Evolutionary conservation across 2,113 vertebrate species (phyloP).

Genomic region (Nasalis larvatus): DNA sequence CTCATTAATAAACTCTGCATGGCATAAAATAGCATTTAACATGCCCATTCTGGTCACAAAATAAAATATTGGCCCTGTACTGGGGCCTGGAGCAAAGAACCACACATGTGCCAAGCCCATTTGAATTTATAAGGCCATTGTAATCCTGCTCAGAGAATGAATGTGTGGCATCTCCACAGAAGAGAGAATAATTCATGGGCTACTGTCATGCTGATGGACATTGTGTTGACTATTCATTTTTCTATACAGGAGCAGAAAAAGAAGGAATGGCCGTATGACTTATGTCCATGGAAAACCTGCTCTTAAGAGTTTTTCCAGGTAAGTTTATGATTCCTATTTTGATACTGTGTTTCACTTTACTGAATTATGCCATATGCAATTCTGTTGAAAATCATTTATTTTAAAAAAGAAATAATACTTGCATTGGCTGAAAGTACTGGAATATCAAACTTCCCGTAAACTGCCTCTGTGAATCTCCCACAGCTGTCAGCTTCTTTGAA

Average conservation of each 20-base stretch:
- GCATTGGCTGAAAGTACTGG: slow-evolving; percentile 28
- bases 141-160: neutral
- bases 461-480: slow-evolving; percentile 70
- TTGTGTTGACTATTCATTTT: neutral
- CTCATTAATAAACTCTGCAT: neutral
- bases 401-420: slow-evolving; percentile 21
- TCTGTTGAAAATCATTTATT: neutral
- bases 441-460: slow-evolving; percentile 64
- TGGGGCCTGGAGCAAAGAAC: neutral
- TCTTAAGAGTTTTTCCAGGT: neutral
- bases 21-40: neutral
- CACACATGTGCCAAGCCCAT: neutral
- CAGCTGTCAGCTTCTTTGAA: slow-evolving; percentile 59
- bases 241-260: neutral
- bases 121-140: neutral
- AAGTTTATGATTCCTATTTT: neutral
- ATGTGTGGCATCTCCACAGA: neutral
- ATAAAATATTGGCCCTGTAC: neutral
- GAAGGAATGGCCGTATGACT: neutral
- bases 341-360: neutral
- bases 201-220: neutral
- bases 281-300: neutral
- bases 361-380: neutral
- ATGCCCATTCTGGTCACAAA: neutral
- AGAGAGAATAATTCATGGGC: neutral